Evolutionary conservation across 2,797 vertebrate species (phyloP).

Genomic region (Lepilemur septentrionalis): DNA sequence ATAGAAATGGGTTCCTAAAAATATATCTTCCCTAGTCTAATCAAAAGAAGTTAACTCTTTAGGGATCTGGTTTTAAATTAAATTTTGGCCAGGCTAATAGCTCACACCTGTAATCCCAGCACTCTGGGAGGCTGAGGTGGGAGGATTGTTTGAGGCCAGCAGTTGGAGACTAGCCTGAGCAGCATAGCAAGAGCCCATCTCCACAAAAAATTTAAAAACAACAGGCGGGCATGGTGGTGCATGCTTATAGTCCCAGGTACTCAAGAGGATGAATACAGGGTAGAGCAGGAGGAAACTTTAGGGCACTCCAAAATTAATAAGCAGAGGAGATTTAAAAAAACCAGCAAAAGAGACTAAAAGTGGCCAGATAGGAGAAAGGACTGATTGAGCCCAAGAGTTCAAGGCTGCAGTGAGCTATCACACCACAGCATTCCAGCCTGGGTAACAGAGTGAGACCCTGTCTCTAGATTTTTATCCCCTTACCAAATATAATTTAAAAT

Average conservation of each 20-base stretch:
- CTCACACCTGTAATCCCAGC: not conserved
- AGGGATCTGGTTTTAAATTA: constrained; percentile 49
- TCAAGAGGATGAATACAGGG: not conserved
- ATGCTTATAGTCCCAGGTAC: not conserved
- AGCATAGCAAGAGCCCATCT: not conserved
- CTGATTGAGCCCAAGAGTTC: no score
- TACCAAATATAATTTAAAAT: not conserved
- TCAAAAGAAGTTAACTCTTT: not conserved
- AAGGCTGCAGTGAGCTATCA: not conserved
- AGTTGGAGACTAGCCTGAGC: not conserved
- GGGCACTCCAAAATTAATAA: not conserved
- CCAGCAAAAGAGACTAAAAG: not conserved
- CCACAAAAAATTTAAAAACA: not conserved
- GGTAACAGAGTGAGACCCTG: not conserved
- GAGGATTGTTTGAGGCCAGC: not conserved
- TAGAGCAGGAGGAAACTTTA: not conserved
- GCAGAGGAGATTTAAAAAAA: not conserved
- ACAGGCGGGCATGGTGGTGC: not conserved
- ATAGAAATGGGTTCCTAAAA: constrained; percentile 25
- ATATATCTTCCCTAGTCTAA: not conserved
- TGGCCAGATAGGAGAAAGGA: not conserved
- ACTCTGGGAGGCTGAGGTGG: no score
- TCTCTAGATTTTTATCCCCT: not conserved
- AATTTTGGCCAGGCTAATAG: not conserved
- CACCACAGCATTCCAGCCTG: not conserved